Conservation (phyloP, 1,140 invertebrate genomes). For the Ceratitis capitata region DNA sequence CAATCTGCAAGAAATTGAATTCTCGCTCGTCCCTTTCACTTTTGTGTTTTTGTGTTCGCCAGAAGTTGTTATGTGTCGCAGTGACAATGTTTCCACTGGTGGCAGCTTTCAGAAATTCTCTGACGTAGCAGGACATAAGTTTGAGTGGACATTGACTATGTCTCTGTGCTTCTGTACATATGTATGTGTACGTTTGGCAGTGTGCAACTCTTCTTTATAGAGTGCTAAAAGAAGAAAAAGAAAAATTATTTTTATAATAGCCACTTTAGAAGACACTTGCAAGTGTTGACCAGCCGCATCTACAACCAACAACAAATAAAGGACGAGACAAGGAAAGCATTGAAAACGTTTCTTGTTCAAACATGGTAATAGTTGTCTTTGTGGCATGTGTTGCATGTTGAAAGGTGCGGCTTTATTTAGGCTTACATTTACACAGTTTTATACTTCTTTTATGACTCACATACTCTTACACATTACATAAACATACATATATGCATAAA, state of each 20-base stretch:
- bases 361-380: conserved; percentile 28
- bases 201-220: not conserved
- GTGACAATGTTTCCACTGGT: not conserved
- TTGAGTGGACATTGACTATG: not conserved
- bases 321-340: not conserved
- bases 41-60: not conserved
- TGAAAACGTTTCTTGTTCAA: not conserved
- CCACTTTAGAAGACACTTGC: conserved; percentile 14
- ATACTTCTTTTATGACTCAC: not conserved
- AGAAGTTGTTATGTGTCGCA: not conserved
- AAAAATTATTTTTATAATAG: not conserved
- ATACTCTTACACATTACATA: not conserved
- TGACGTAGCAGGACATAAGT: not conserved
- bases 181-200: not conserved
- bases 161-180: too few species aligned
- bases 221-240: not conserved
- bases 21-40: not conserved
- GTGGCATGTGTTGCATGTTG: conserved; percentile 15
- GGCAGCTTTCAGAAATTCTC: conserved; percentile 8
- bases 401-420: not conserved
- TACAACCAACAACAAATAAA: not conserved
- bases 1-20: conserved; percentile 32
- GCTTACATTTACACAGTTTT: not conserved
- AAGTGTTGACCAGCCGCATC: conserved; percentile 23
- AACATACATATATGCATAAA: not conserved